Evolutionary conservation across 2,888 invertebrate species (phyloP).

Genomic region (Drosophila stalkeri): DNA sequence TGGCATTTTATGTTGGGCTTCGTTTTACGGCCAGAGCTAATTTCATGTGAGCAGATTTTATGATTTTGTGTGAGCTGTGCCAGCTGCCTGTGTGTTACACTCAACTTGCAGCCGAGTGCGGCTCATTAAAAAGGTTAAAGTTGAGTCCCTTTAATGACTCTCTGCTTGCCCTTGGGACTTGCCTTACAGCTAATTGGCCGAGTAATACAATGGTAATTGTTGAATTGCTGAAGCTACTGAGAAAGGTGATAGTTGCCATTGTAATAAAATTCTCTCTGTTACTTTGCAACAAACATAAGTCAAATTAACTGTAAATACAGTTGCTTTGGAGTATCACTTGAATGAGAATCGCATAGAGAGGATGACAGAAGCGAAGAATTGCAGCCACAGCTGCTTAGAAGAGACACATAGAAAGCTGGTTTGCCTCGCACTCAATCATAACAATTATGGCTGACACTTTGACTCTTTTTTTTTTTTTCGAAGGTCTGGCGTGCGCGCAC

Average conservation of each 20-base stretch:
- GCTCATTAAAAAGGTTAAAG: constrained; percentile 77
- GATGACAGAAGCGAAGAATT: neutral
- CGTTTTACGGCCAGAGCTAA: constrained; percentile 67
- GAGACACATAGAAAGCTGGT: constrained; percentile 14
- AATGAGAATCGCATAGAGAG: constrained; percentile 11
- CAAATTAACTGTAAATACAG: neutral
- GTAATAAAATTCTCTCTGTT: neutral
- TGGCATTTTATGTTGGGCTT: constrained; percentile 62
- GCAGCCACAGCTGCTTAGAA: constrained; percentile 12
- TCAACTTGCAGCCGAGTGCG: constrained; percentile 37
- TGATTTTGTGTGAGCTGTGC: constrained; percentile 40
- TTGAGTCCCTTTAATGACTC: constrained; percentile 65
- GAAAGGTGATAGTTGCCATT: constrained; percentile 2
- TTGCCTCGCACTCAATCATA: constrained; percentile 45
- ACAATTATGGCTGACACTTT: constrained; percentile 53
- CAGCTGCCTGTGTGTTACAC: constrained; percentile 23
- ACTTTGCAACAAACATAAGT: neutral
- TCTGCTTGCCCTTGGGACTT: constrained; percentile 40
- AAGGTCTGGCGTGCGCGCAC: constrained; percentile 14
- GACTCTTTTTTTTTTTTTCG: constrained; percentile 37
- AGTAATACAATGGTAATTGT: constrained; percentile 44
- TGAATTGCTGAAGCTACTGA: neutral
- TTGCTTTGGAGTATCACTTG: too few relatives aligned
- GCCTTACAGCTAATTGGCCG: constrained; percentile 53
- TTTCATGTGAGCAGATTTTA: constrained; percentile 64